Evolutionary conservation across 2,888 invertebrate species (phyloP).

Genomic region (Troides helena): DNA sequence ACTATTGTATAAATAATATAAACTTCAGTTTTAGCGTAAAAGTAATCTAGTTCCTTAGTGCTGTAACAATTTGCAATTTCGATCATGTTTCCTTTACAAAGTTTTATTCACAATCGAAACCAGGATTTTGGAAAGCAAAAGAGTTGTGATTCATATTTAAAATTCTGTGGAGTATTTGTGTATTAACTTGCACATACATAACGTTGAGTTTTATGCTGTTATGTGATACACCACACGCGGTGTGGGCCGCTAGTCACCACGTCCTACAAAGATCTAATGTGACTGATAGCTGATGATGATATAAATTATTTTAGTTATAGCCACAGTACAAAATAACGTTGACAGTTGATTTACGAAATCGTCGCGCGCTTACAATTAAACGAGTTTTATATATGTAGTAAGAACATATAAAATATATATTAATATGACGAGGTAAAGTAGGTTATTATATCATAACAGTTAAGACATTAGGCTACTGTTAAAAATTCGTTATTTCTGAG

Average conservation of each 20-base stretch:
- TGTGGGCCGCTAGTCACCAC: slow-evolving; percentile 25
- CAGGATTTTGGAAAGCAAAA: background rate
- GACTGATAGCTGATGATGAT: slow-evolving; percentile 27
- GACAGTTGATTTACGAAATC: slow-evolving; percentile 29
- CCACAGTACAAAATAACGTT: slow-evolving; percentile 10
- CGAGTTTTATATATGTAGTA: slow-evolving; percentile 8
- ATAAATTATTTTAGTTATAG: slow-evolving; percentile 28
- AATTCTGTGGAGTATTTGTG: background rate
- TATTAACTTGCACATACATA: background rate
- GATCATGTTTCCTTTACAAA: slow-evolving; percentile 17
- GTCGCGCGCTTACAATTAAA: slow-evolving; percentile 17
- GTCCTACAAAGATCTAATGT: slow-evolving; percentile 25
- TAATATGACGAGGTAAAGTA: background rate
- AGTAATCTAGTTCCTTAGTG: background rate
- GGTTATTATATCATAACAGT: background rate
- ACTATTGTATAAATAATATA: no score
- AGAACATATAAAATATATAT: slow-evolving; percentile 1
- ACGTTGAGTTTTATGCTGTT: slow-evolving; percentile 1
- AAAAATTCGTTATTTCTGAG: background rate
- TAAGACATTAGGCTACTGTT: background rate
- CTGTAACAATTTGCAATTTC: background rate
- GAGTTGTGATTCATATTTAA: background rate
- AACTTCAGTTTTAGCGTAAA: background rate
- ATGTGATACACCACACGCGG: slow-evolving; percentile 13
- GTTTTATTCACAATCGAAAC: slow-evolving; percentile 18